Evolutionary conservation across 2,113 vertebrate species (phyloP).

Genomic region (Calyptommatus sinebrachiatus): DNA sequence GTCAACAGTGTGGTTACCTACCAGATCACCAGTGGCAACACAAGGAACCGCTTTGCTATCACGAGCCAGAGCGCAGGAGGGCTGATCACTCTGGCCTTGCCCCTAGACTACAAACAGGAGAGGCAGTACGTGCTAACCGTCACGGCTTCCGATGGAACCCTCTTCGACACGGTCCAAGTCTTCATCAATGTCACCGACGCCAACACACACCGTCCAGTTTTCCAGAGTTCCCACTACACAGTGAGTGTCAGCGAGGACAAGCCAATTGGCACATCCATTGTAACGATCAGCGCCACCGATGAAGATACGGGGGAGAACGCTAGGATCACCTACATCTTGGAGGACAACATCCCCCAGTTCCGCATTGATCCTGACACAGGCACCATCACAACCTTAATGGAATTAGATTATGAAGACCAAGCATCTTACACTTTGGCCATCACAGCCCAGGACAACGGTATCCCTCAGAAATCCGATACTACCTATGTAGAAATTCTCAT

Average conservation of each 20-base stretch:
- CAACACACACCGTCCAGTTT: slow-evolving; percentile 94
- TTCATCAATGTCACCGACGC: slow-evolving; percentile 95
- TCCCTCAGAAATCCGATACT: slow-evolving; percentile 92
- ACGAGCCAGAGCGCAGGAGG: slow-evolving; percentile 95
- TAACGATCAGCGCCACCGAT: slow-evolving; percentile 86
- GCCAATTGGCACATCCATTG: slow-evolving; percentile 86
- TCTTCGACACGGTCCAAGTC: slow-evolving; percentile 86
- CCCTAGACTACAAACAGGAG: slow-evolving; percentile 95
- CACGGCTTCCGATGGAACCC: slow-evolving; percentile 91
- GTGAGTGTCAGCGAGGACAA: slow-evolving; percentile 84
- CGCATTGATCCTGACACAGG: slow-evolving; percentile 87
- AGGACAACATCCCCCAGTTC: slow-evolving; percentile 92
- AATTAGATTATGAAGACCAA: slow-evolving; percentile 93
- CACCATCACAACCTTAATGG: slow-evolving; percentile 87
- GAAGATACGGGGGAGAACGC: slow-evolving; percentile 95
- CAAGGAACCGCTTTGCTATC: slow-evolving; percentile 93
- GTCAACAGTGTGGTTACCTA: slow-evolving; percentile 95
- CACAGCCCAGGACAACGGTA: slow-evolving; percentile 90
- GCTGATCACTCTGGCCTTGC: slow-evolving; percentile 89
- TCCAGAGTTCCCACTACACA: slow-evolving; percentile 91
- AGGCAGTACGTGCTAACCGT: slow-evolving; percentile 91
- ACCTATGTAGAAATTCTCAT: slow-evolving; percentile 93
- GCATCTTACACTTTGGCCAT: slow-evolving; percentile 91
- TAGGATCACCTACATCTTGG: slow-evolving; percentile 90
- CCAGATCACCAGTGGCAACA: slow-evolving; percentile 96